Percentiles rank a stretch among this genome's conserved stretches.
Evolutionary conservation across 2,113 vertebrate genomes (phyloP).

Genomic region (Gila orcuttii): DNA sequence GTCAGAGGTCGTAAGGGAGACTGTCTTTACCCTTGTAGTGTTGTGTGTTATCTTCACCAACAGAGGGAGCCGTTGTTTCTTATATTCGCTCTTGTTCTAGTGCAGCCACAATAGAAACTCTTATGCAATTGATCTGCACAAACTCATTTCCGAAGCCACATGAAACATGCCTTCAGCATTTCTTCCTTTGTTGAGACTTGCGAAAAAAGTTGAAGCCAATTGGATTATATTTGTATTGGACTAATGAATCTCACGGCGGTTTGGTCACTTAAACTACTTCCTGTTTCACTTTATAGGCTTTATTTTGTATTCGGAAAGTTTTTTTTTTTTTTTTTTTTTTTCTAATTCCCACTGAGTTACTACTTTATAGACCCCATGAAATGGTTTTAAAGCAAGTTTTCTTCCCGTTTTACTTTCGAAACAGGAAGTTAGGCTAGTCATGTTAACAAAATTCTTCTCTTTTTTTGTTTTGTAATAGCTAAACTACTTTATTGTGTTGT

Average conservation of each 20-base stretch:
- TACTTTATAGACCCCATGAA: neutral
- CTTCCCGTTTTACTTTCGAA: neutral
- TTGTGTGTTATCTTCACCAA: neutral
- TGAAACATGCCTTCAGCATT: neutral
- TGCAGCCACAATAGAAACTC: neutral
- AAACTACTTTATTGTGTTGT: neutral
- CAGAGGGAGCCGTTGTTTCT: conserved; percentile 16
- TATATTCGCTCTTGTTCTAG: neutral
- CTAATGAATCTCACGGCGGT: neutral
- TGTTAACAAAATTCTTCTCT: neutral
- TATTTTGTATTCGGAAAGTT: neutral
- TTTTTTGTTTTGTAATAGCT: neutral
- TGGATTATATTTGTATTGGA: neutral
- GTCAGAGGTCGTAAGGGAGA: neutral
- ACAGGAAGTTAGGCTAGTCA: neutral
- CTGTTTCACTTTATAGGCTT: neutral
- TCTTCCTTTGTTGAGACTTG: neutral
- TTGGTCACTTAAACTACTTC: neutral
- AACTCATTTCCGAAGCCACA: neutral
- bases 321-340: neutral
- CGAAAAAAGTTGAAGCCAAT: neutral
- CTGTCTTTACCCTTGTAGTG: neutral
- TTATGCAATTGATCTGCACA: neutral
- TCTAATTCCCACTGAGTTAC: neutral
- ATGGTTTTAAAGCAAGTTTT: neutral